phyloP scores from a whole-genome alignment of 2,113 vertebrate genomes.

The Oenanthe melanoleuca region DNA sequence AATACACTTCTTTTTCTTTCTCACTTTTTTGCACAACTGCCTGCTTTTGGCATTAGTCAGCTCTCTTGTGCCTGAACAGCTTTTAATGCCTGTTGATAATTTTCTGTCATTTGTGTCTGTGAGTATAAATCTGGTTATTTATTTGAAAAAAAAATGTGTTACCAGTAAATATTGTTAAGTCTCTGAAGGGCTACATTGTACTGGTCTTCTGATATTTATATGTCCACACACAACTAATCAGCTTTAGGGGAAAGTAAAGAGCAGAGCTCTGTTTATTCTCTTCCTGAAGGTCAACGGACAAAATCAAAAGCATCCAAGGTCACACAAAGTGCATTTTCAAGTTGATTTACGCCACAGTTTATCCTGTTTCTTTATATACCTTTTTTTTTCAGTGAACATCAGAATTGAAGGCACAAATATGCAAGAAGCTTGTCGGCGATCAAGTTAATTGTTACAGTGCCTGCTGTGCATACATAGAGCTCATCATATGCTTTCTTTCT shows the following conservation, averaged over 20 bases:
- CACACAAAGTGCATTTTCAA: neutral
- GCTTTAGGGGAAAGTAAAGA: slow-evolving; percentile 39
- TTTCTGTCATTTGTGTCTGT: slow-evolving; percentile 38
- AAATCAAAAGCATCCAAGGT: slow-evolving; percentile 44
- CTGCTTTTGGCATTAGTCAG: neutral
- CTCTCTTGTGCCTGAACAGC: neutral
- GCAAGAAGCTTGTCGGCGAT: neutral
- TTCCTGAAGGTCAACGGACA: slow-evolving; percentile 30
- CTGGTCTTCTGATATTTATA: slow-evolving; percentile 48
- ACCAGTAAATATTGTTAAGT: slow-evolving; percentile 28
- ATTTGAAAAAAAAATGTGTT: slow-evolving; percentile 12
- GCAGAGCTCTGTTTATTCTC: slow-evolving; percentile 3
- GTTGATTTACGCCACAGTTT: neutral
- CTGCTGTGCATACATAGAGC: neutral
- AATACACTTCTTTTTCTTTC: neutral
- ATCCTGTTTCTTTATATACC: neutral
- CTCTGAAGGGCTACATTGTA: slow-evolving; percentile 21
- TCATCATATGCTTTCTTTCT: neutral
- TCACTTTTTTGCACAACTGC: neutral
- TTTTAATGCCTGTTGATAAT: slow-evolving; percentile 5
- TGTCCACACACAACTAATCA: slow-evolving; percentile 32
- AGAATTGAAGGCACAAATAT: neutral
- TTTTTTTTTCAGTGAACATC: neutral
- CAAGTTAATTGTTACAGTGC: neutral
- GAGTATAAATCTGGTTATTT: slow-evolving; percentile 51